phyloP scores from a whole-genome alignment of 2,888 invertebrate genomes.

The Aradus depressus region DNA sequence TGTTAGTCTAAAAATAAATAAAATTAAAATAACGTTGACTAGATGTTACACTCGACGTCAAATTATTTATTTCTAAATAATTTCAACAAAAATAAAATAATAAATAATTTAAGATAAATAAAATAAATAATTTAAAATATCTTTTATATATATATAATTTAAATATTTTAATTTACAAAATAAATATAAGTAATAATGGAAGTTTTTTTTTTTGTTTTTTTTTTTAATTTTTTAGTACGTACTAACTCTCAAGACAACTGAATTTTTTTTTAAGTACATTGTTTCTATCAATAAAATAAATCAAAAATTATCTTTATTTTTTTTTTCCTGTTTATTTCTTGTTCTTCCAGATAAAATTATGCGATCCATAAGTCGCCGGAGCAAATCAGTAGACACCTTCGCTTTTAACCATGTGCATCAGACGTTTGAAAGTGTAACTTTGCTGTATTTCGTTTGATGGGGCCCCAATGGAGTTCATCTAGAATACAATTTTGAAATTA shows the following conservation, averaged over 20 bases:
- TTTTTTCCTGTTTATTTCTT: too few relatives aligned
- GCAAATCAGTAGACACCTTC: constrained; percentile 26
- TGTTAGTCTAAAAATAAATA: too few relatives aligned
- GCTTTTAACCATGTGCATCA: constrained; percentile 68
- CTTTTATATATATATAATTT: constrained; percentile 3
- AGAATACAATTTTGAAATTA: constrained; percentile 29
- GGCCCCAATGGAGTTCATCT: constrained; percentile 55
- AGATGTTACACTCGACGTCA: constrained; percentile 14
- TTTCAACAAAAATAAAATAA: constrained; percentile 10
- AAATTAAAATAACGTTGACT: constrained; percentile 11
- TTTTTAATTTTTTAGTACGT: too few relatives aligned
- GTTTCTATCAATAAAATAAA: too few relatives aligned
- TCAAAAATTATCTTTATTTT: too few relatives aligned
- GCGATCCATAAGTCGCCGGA: too few relatives aligned
- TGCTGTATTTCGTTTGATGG: constrained; percentile 77
- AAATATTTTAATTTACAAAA: constrained; percentile 8
- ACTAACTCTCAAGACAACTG: too few relatives aligned
- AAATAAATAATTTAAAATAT: constrained; percentile 4
- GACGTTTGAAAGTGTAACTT: constrained; percentile 82
- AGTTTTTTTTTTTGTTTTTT: neutral
- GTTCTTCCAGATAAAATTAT: too few relatives aligned
- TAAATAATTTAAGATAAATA: constrained; percentile 8
- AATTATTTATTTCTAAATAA: constrained; percentile 9
- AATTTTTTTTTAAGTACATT: too few relatives aligned
- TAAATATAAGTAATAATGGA: neutral